Base-by-base conservation (phyloP, 1,140 invertebrate genomes). In the Zeugodacus cucurbitae region DNA sequence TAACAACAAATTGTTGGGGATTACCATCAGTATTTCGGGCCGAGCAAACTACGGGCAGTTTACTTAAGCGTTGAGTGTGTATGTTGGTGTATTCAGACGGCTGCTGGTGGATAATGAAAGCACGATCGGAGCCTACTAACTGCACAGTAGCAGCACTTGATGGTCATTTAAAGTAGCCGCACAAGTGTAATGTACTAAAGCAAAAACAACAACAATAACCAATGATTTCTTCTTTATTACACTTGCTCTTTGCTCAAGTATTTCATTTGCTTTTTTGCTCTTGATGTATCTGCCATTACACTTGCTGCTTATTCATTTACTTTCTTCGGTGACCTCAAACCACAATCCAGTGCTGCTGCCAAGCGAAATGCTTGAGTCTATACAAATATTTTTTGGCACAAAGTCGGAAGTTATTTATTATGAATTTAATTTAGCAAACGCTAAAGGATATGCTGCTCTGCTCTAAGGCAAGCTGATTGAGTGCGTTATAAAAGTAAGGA, bases 401-500 rank as follows among this genome's bases (percentile, higher is more conserved):
- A 48, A 34, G 41, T 14, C 22, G 74, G n/a, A 82, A 82, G 37
- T 82, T 82, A 82, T 82, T 82, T 82, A 82, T 82, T 82, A 82
- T 82, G 74, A 82, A 48, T 82, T 82, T 82, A 82, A 82, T 82
- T 82, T 82, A 48, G 41, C n/a, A 48, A 48, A 82, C 22, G 8
- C 41, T 41, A 82, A 54, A 29, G 14, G 11, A 82, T 48, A 29
- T 78, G 70, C 37, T 78, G 22, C 11, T n/a, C 37, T 78, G 22
- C 11, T n/a, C 37, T 22, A 3, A 82, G n/a, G 74, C 34, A 22
- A 22, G 48, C 17, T 17, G 34, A 74, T 22, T 74, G 70, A 22
- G 29, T 74, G 32, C 20, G 70, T 14, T 10, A 41, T 14, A n/a
- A 26, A 70, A 20, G 70, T 0, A n/a, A 41, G 5, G 34, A n/a